Evolutionary conservation across 2,113 vertebrate genomes (phyloP).

Genomic region (Cisticola juncidis): DNA sequence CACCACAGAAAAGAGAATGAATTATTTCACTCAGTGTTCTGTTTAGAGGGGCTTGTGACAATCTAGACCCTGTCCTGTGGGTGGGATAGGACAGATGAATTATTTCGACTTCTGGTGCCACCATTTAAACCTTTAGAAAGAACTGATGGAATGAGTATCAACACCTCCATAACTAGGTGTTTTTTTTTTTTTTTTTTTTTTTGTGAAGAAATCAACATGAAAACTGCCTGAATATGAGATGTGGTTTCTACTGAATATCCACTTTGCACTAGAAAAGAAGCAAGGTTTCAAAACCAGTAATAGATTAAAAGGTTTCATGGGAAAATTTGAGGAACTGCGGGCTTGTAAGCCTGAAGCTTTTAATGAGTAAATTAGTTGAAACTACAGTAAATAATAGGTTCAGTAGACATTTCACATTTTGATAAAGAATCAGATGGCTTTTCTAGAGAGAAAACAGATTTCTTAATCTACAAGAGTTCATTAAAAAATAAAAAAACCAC

Average conservation of each 20-base stretch:
- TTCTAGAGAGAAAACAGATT: neutral
- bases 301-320: neutral
- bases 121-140: neutral
- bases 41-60: neutral
- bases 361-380: neutral
- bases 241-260: neutral
- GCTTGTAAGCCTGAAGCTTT: neutral
- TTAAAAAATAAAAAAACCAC: neutral
- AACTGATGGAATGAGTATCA: neutral
- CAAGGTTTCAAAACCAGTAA: neutral
- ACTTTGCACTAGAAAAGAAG: neutral
- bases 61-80: neutral
- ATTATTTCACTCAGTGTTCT: neutral
- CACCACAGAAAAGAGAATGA: neutral
- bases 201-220: neutral
- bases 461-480: neutral
- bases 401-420: neutral
- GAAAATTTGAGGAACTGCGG: neutral
- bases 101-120: neutral
- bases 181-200: neutral
- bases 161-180: neutral
- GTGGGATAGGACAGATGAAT: neutral
- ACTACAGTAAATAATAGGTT: neutral
- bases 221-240: neutral
- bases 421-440: neutral